phyloP scores from a whole-genome alignment of 1,140 invertebrate genomes.

The Schlechtendalia chinensis region DNA sequence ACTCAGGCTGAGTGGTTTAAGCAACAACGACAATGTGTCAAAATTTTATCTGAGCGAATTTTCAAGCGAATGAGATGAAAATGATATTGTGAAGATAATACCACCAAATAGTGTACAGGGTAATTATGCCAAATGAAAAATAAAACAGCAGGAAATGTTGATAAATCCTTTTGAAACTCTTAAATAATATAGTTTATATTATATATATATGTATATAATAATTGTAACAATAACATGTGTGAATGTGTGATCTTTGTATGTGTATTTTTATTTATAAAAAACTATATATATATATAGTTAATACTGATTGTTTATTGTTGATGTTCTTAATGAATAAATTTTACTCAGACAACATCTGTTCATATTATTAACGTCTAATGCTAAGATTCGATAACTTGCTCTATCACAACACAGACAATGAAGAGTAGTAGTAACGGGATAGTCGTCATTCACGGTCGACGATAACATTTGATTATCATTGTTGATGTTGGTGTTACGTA shows the following conservation, averaged over 20 bases:
- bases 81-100: not conserved
- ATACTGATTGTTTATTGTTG: conserved; percentile 37
- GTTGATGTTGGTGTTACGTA: no score
- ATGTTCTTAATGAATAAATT: conserved; percentile 28
- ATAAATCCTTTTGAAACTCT: no score
- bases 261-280: conserved; percentile 6
- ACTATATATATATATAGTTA: conserved; percentile 13
- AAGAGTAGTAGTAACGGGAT: not conserved
- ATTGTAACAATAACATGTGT: not conserved
- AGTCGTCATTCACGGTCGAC: not conserved
- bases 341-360: conserved; percentile 33
- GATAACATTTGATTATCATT: not conserved
- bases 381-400: conserved; percentile 33
- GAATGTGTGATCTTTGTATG: conserved; percentile 8
- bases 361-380: conserved; percentile 27
- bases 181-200: no score
- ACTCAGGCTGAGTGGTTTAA: not conserved
- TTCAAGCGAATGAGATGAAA: not conserved
- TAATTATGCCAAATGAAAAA: not conserved
- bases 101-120: not conserved
- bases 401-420: conserved; percentile 19
- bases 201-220: no score
- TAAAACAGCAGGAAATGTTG: no score
- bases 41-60: conserved; percentile 12
- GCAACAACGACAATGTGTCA: not conserved